Percentiles rank a stretch among this genome's conserved stretches.
Conservation (phyloP, 2,888 invertebrate species). For the Eupithecia centaureata region DNA sequence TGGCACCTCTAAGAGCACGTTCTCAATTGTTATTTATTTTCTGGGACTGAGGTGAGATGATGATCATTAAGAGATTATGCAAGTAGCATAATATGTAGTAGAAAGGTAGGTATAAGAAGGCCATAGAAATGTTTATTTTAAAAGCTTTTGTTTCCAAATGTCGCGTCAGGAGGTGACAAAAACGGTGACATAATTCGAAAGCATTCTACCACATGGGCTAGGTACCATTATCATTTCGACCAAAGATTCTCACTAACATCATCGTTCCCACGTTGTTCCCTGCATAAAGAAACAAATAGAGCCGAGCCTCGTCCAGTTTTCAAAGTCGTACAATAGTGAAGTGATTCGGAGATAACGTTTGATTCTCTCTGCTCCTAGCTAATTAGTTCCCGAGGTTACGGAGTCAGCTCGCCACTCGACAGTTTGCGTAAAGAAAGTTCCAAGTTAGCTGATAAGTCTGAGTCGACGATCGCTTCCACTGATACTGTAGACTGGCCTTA, state of each 20-base stretch:
- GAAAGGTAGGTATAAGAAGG: no score
- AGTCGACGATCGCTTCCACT: conserved; percentile 35
- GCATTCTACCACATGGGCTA: neutral
- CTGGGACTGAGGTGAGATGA: neutral
- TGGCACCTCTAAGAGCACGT: conserved; percentile 8
- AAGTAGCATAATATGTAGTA: neutral
- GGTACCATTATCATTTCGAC: neutral
- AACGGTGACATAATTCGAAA: no score
- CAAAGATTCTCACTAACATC: neutral
- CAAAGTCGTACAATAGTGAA: neutral
- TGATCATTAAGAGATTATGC: neutral
- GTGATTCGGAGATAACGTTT: conserved; percentile 9
- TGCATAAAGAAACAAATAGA: neutral
- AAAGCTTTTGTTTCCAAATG: no score
- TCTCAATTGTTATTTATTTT: neutral
- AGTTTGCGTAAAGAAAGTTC: conserved; percentile 41
- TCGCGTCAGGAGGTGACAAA: neutral
- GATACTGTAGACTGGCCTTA: conserved; percentile 35
- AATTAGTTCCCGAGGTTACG: conserved; percentile 38
- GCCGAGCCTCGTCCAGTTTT: neutral
- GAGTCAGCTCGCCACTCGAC: conserved; percentile 32
- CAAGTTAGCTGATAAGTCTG: conserved; percentile 33
- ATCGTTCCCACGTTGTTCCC: neutral
- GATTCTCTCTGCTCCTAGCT: conserved; percentile 15
- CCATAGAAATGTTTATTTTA: no score